Evolutionary conservation across 1,140 invertebrate genomes (phyloP), one percentile per base, ranked within the genome.

Genomic region (Drosophila arizonae): DNA sequence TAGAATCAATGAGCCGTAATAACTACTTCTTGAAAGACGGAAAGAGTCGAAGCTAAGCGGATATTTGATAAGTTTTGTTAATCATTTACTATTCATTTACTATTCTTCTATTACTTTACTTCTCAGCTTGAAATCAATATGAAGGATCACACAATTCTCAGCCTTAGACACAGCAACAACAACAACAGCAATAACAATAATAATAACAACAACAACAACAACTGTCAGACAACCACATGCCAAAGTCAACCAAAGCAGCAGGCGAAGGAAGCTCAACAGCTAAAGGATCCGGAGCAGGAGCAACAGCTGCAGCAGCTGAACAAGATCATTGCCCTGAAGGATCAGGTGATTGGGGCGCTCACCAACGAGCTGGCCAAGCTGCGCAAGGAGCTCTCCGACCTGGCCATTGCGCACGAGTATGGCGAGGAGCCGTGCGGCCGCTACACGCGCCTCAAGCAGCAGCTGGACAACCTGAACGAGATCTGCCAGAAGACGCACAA

Each of bases 121-220:
- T 21, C 15, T 30, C 24, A 91, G 90, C 57, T 91, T 46, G 90
- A 91, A 84, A 87, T 91, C 46, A 90, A 90, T 24, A 30, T 90
- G 21, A 91, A 91, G 58, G 90, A 91, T 70, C 90, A 91, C 72
- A 87, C 88, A n/a, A 86, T 91, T 76, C 81, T 91, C 21, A 90
- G 86, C 57, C 62, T 91, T 15, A 88, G 85, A 62, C 90, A 90
- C 52, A 90, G 77, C 58, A 82, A 24, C 21, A 30, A 1, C 28
- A 33, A 10, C 33, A 33, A 33, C 33, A 46, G 9, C 56, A 82
- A 62, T 41, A 69, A 66, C 57, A 61, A 71, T 39, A 36, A 73
- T 9, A 46, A 45, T 26, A 61, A 39, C 28, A 67, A 55, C 8
- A 65, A 21, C 33, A 72, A 30, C 41, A 61, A 21, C 62, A 76